phyloP scores from a whole-genome alignment of 2,113 vertebrate genomes.

The Barnardius zonarius region DNA sequence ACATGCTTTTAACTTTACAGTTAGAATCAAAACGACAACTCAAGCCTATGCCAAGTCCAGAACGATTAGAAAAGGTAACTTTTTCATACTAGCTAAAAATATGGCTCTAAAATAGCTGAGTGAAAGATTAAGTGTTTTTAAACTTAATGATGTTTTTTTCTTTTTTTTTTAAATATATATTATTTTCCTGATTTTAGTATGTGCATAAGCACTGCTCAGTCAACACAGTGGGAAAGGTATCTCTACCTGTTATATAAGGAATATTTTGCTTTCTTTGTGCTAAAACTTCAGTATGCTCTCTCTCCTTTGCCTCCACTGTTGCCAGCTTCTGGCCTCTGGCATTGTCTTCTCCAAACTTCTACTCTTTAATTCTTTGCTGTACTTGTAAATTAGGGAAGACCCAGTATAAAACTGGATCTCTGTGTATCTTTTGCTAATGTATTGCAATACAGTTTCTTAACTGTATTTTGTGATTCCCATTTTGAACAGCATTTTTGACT shows the following conservation, averaged over 20 bases:
- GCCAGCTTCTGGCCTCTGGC: not conserved
- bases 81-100: not conserved
- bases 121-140: not conserved
- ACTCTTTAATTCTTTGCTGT: not conserved
- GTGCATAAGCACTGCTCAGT: not conserved
- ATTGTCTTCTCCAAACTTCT: not conserved
- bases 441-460: not conserved
- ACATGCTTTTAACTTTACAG: constrained; percentile 91
- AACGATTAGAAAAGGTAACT: constrained; percentile 88
- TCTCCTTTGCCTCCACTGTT: not conserved
- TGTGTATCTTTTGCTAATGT: not conserved
- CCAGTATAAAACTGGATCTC: not conserved
- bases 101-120: not conserved
- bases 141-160: not conserved
- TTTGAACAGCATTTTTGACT: not conserved
- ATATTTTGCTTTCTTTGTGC: not conserved
- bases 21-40: constrained; percentile 88
- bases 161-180: not conserved
- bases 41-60: constrained; percentile 89
- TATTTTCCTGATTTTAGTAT: not conserved
- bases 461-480: not conserved
- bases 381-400: not conserved
- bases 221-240: not conserved
- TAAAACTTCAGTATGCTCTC: not conserved
- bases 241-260: not conserved